Base-by-base conservation (phyloP, 2,113 vertebrate species). In the Oryzias melastigma region DNA sequence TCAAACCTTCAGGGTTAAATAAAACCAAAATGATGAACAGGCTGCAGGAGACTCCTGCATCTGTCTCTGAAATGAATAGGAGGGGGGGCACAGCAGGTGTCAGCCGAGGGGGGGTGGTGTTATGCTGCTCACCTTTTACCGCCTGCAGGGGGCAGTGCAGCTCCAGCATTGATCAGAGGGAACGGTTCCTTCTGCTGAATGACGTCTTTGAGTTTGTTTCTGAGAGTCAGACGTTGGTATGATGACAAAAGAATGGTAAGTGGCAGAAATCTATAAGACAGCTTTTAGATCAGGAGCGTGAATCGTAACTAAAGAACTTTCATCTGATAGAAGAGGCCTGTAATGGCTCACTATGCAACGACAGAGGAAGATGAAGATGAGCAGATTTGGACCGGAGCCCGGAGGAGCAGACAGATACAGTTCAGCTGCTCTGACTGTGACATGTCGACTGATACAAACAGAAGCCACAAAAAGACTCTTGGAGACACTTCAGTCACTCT, bases 141-240 rank as follows among this genome's bases (percentile, higher is more conserved):
- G 43, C 77, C 87, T 65, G 71, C 62, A 87, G 87, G 62, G 75
- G 85, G 83, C 87, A 87, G 2, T 78, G 73, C 62, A 66, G 75
- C 62, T 29, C 64, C 64, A 81, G 64, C 57, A 73, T 42, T 40
- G 49, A 17, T 2, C 14, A 3, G 5, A 14, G 13, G 5, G 16
- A 4, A 5, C 20, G 4, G 25, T 54, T 54, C 12, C 20, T 41
- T 27, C 35, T 63, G 17, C 56, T 68, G 45, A 75, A 62, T 67
- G 56, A 27, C 44, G n/a, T 73, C 55, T 58, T 71, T 62, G 35
- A 48, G 22, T 40, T 29, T 68, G 63, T 45, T 68, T 65, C 52
- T 29, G 49, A 50, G 35, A 22, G 29, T 70, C 58, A 68, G 41
- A 74, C 52, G 52, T 5, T 8, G 54, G 53, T 50, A 63, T 53